These are phyloP conservation scores for Amia ocellicauda DNA, from an alignment of 2,113 vertebrate species.

Conservation along the genomic window DNA sequence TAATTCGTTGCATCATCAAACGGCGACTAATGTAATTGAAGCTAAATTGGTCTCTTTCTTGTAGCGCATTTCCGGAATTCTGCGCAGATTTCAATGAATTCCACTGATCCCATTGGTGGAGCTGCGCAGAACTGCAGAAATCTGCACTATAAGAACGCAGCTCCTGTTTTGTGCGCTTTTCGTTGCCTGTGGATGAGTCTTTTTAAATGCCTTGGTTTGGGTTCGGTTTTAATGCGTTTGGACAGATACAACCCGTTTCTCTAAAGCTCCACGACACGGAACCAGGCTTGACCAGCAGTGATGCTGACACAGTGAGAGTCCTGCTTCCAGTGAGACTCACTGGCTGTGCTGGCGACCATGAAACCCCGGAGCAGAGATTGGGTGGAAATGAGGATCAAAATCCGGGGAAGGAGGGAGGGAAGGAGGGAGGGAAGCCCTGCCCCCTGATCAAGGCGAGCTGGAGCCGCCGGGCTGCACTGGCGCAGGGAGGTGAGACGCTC, in stretches of 20 bases:
- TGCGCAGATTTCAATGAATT: too few species aligned
- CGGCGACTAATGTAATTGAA: too few species aligned
- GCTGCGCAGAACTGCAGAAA: too few species aligned
- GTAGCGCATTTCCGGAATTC: too few species aligned
- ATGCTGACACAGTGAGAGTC: conserved; percentile 33
- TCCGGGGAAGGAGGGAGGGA: not conserved
- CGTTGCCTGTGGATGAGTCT: too few species aligned
- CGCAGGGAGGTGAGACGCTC: conserved; percentile 33
- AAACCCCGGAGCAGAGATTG: not conserved
- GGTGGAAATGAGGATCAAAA: not conserved
- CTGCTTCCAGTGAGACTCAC: conserved; percentile 30
- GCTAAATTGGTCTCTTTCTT: too few species aligned
- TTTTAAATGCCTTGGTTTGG: conserved; percentile 71
- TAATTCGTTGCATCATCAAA: too few species aligned
- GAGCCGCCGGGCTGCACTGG: conserved; percentile 55
- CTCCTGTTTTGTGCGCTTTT: too few species aligned
- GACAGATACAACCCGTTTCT: conserved; percentile 48
- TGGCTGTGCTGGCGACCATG: not conserved
- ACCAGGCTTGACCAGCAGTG: not conserved
- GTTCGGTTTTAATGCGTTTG: conserved; percentile 77
- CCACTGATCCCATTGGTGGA: too few species aligned
- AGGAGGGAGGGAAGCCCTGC: not conserved
- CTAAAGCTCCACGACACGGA: not conserved
- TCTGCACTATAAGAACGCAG: too few species aligned
- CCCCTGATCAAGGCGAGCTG: conserved; percentile 48